Conservation (phyloP, 2,888 invertebrate species). For the Minunthozetes semirufus region DNA sequence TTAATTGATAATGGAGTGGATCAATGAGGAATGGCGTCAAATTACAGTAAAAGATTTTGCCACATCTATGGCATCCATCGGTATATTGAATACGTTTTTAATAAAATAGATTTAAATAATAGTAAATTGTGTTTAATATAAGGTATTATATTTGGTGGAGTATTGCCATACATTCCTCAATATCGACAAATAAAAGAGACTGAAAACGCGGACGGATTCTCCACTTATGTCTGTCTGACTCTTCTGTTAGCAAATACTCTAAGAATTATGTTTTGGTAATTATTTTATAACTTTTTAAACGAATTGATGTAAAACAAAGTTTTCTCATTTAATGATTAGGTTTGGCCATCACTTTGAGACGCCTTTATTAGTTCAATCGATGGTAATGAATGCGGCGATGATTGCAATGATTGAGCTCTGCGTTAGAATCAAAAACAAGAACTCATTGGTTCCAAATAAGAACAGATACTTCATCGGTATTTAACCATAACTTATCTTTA, state of each 20-base stretch:
- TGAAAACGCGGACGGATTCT: constrained; percentile 94
- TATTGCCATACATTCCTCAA: constrained; percentile 92
- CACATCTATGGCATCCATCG: neutral
- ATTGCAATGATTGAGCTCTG: constrained; percentile 88
- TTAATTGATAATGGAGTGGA: neutral
- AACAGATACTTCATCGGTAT: constrained; percentile 77
- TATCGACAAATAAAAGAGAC: constrained; percentile 78
- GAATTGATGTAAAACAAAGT: neutral
- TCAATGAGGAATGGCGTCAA: constrained; percentile 4
- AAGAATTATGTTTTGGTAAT: constrained; percentile 95
- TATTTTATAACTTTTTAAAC: constrained; percentile 41
- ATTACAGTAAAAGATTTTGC: neutral
- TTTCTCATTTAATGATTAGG: constrained; percentile 56
- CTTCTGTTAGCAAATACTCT: constrained; percentile 91
- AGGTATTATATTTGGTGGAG: constrained; percentile 63
- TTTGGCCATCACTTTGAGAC: constrained; percentile 96
- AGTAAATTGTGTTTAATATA: neutral
- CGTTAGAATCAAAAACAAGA: constrained; percentile 73
- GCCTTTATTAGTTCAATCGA: constrained; percentile 88
- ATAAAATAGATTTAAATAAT: no score
- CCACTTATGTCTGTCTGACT: constrained; percentile 89
- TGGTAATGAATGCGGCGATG: constrained; percentile 96
- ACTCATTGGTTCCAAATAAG: constrained; percentile 60
- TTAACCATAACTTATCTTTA: neutral
- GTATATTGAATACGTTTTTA: neutral